Evolutionary conservation across 2,888 invertebrate species (phyloP).

Genomic region (Xestobium rufovillosum): DNA sequence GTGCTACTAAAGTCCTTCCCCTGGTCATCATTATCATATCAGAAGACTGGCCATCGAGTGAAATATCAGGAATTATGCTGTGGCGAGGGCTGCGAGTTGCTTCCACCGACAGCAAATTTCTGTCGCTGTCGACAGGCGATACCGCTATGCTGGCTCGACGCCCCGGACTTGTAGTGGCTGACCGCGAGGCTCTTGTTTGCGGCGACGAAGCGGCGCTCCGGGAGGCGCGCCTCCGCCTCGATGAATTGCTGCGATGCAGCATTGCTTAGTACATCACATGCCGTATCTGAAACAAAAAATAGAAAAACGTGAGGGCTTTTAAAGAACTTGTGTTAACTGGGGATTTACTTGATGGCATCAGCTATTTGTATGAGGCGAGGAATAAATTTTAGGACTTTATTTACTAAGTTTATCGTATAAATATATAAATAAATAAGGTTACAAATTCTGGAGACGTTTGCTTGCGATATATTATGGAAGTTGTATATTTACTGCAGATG

Average conservation of each 20-base stretch:
- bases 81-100: constrained; percentile 44
- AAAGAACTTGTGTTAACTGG: too few relatives aligned
- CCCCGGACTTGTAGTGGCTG: constrained; percentile 39
- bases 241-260: constrained; percentile 58
- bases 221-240: constrained; percentile 58
- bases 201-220: constrained; percentile 60
- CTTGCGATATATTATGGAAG: too few relatives aligned
- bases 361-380: too few relatives aligned
- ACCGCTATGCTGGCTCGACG: constrained; percentile 41
- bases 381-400: too few relatives aligned
- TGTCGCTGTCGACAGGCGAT: constrained; percentile 37
- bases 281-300: too few relatives aligned
- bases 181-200: constrained; percentile 49
- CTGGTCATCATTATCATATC: constrained; percentile 43
- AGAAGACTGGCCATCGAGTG: constrained; percentile 39
- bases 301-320: too few relatives aligned
- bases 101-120: constrained; percentile 37
- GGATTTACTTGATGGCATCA: too few relatives aligned
- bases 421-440: too few relatives aligned
- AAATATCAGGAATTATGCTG: constrained; percentile 40
- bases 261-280: too few relatives aligned
- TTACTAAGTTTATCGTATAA: too few relatives aligned
- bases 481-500: too few relatives aligned
- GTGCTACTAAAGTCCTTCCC: constrained; percentile 40
- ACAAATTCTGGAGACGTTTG: too few relatives aligned